These are phyloP conservation scores for Malurus alboscapulatus DNA, from an alignment of 2,113 vertebrate species.

Conservation along the genomic window DNA sequence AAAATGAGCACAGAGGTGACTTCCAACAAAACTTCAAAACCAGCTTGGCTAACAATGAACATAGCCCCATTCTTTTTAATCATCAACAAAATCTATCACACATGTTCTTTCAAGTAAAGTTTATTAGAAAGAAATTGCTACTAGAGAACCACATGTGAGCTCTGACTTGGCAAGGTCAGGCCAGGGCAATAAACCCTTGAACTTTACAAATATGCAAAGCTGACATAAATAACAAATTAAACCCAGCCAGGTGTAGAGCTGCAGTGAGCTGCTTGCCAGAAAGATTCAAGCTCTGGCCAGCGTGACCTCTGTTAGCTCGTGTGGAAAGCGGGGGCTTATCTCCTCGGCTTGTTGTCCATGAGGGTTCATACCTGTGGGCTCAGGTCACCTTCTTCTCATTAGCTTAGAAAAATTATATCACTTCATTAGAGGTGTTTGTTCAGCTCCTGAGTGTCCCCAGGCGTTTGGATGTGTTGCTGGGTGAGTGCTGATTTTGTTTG, in stretches of 20 bases:
- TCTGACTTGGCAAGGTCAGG: constrained; percentile 83
- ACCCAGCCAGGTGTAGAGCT: constrained; percentile 81
- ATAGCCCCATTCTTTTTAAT: constrained; percentile 81
- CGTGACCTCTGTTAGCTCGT: constrained; percentile 69
- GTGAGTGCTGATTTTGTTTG: neutral
- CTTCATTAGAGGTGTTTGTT: constrained; percentile 40
- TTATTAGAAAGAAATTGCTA: constrained; percentile 86
- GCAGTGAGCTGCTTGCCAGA: constrained; percentile 57
- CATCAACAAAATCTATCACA: constrained; percentile 83
- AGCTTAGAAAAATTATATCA: constrained; percentile 61
- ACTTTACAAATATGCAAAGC: constrained; percentile 88
- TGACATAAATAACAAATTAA: constrained; percentile 89
- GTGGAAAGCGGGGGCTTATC: constrained; percentile 70
- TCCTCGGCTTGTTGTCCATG: constrained; percentile 56
- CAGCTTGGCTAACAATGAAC: constrained; percentile 74
- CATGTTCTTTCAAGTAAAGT: constrained; percentile 83
- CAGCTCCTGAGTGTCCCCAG: constrained; percentile 14
- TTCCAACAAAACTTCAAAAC: constrained; percentile 81
- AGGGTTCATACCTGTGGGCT: constrained; percentile 61
- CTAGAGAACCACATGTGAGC: constrained; percentile 83
- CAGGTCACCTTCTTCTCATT: constrained; percentile 54
- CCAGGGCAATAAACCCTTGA: constrained; percentile 85
- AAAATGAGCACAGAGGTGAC: constrained; percentile 73
- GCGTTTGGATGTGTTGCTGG: neutral
- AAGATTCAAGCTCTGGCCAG: constrained; percentile 59